phyloP scores from a whole-genome alignment of 2,113 vertebrate genomes.

The Neodontobutis hainanensis region DNA sequence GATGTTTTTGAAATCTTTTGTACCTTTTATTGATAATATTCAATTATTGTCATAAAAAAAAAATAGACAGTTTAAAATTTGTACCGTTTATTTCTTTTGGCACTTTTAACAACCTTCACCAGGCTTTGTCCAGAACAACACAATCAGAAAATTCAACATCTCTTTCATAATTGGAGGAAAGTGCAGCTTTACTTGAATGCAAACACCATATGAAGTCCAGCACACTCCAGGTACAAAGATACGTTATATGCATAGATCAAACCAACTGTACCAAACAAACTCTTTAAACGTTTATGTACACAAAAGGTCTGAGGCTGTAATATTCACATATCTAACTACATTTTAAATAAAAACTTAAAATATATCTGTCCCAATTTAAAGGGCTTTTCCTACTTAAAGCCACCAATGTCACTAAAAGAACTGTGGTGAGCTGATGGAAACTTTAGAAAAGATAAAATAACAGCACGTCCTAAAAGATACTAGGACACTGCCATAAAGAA shows the following conservation, averaged over 20 bases:
- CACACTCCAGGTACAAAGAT: constrained; percentile 69
- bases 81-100: constrained; percentile 48
- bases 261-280: background rate
- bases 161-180: constrained; percentile 25
- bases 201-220: constrained; percentile 53
- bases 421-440: constrained; percentile 37
- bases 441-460: constrained; percentile 14
- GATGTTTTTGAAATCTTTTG: background rate
- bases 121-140: constrained; percentile 18
- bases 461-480: constrained; percentile 9
- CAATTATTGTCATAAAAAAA: constrained; percentile 11
- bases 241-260: constrained; percentile 8
- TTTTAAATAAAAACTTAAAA: background rate
- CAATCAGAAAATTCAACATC: constrained; percentile 16
- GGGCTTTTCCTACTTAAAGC: constrained; percentile 20
- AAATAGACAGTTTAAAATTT: constrained; percentile 15
- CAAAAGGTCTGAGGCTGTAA: background rate
- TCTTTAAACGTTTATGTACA: constrained; percentile 3
- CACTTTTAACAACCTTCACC: constrained; percentile 25
- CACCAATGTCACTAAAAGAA: background rate
- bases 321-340: no score
- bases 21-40: background rate
- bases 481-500: constrained; percentile 16
- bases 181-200: constrained; percentile 38
- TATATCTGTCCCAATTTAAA: constrained; percentile 5